These are phyloP conservation scores for Caenorhabditis drosophilae DNA, from an alignment of 2,888 invertebrate genomes.

Conservation along the genomic window DNA sequence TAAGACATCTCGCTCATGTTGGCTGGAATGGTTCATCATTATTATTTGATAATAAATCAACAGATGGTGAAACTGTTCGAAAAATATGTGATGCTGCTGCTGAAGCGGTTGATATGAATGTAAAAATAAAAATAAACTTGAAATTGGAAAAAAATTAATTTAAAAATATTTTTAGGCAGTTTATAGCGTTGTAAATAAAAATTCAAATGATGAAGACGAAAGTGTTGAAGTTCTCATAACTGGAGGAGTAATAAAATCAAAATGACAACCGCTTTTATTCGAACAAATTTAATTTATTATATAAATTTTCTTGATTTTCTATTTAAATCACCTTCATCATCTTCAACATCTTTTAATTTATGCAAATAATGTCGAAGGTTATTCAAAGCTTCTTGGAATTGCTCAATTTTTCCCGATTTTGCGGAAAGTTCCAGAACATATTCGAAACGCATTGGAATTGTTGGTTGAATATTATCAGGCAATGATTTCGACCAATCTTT, in stretches of 20 bases:
- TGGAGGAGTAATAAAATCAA: slow-evolving; percentile 43
- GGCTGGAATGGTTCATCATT: slow-evolving; percentile 51
- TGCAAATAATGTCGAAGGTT: slow-evolving; percentile 17
- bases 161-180: slow-evolving; percentile 40
- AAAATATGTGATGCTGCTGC: slow-evolving; percentile 47
- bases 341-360: slow-evolving; percentile 9
- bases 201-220: slow-evolving; percentile 46
- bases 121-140: no score
- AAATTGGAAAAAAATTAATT: no score
- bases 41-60: slow-evolving; percentile 39
- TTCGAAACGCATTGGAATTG: slow-evolving; percentile 47
- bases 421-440: slow-evolving; percentile 51
- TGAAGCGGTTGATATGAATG: slow-evolving; percentile 43
- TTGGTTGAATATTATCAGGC: slow-evolving; percentile 46
- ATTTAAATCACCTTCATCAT: slow-evolving; percentile 1
- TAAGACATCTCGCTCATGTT: slow-evolving; percentile 53
- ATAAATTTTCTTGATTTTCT: background rate
- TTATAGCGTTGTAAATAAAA: slow-evolving; percentile 51
- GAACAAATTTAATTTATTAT: no score
- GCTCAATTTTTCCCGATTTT: slow-evolving; percentile 41
- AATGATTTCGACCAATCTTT: slow-evolving; percentile 36
- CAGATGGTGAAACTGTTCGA: slow-evolving; percentile 35
- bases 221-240: slow-evolving; percentile 47
- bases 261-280: no score
- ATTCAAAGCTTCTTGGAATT: slow-evolving; percentile 39